Percentiles rank a stretch among this genome's conserved stretches.
Evolutionary conservation across 2,797 vertebrate species (phyloP).

Genomic region (Chrosomus eos): DNA sequence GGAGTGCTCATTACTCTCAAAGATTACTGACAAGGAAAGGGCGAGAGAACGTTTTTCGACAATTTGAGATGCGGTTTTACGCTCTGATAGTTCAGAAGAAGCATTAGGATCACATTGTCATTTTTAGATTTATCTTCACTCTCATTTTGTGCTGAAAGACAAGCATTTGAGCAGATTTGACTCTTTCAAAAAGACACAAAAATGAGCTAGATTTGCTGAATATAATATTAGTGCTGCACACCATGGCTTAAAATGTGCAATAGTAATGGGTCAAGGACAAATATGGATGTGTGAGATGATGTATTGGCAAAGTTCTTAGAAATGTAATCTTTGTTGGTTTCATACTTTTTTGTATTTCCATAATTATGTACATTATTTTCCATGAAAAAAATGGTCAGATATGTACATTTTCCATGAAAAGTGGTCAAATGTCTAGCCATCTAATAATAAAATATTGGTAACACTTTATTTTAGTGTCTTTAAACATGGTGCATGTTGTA

Average conservation of each 20-base stretch:
- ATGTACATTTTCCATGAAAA: neutral
- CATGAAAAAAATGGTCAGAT: neutral
- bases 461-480: neutral
- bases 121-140: neutral
- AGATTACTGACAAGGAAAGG: neutral
- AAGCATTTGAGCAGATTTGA: neutral
- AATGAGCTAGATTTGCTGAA: neutral
- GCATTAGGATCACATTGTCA: constrained; percentile 2
- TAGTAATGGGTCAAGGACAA: neutral
- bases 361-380: neutral
- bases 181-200: neutral
- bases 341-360: neutral
- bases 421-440: neutral
- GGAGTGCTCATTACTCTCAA: constrained; percentile 1
- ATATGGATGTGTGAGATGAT: neutral
- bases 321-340: neutral
- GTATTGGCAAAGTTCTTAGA: neutral
- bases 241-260: neutral
- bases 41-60: neutral
- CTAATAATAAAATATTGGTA: neutral
- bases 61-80: constrained; percentile 12
- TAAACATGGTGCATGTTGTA: neutral
- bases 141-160: neutral
- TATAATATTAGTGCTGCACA: neutral
- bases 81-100: constrained; percentile 6